Conservation (phyloP, 2,113 vertebrate species). For the Phrynocephalus versicolor region DNA sequence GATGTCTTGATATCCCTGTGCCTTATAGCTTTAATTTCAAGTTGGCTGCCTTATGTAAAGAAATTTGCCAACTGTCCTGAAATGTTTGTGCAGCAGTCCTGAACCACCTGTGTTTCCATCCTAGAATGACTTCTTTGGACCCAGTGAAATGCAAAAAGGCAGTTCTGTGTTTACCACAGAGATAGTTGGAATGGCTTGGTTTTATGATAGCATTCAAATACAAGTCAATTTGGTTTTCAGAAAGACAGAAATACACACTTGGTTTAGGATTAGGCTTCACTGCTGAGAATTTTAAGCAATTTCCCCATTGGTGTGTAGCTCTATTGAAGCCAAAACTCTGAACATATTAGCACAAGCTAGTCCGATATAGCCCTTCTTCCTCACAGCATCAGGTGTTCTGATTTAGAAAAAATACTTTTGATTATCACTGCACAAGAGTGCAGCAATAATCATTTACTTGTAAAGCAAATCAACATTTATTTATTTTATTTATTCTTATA, state of each 20-base stretch:
- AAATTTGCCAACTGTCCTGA: not conserved
- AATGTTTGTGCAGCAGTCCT: not conserved
- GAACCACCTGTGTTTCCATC: not conserved
- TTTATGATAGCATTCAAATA: conserved; percentile 6
- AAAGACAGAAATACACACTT: conserved; percentile 1
- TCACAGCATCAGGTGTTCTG: not conserved
- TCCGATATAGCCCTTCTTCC: not conserved
- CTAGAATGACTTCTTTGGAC: not conserved
- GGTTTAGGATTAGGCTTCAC: not conserved
- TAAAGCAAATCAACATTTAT: too few species aligned
- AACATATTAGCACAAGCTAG: conserved; percentile 6
- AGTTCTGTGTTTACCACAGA: conserved; percentile 15
- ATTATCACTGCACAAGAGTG: too few species aligned
- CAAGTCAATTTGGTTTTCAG: not conserved
- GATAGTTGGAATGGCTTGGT: not conserved
- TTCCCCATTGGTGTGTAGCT: conserved; percentile 4
- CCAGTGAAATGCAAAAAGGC: not conserved
- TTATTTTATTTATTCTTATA: too few species aligned
- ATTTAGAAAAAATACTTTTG: conserved; percentile 25
- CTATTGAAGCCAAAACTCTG: not conserved
- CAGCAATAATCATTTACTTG: too few species aligned
- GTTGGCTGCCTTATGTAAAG: not conserved
- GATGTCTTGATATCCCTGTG: not conserved
- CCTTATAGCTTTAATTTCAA: not conserved
- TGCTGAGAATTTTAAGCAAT: conserved; percentile 10